Base-by-base conservation (phyloP, 2,888 invertebrate genomes). In the Cheilosia vulpina region DNA sequence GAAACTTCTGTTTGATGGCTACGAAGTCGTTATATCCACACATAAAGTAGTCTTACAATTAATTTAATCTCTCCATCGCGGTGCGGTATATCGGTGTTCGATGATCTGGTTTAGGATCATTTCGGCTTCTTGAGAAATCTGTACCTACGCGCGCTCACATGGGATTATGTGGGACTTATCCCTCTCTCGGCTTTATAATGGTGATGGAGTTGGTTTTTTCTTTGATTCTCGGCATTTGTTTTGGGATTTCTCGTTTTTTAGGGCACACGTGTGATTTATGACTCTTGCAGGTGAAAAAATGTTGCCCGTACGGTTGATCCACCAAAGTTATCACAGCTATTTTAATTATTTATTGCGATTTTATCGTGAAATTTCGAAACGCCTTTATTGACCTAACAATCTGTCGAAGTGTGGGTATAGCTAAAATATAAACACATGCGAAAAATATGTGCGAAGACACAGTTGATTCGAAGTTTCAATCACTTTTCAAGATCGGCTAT, bases 1-100 rank as follows among this genome's bases (percentile, higher is more conserved):
- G 84, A 71, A 84, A 84, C 84, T 84, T 84, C 84, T 84, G 84
- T 84, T 84, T 84, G 84, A 84, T 80, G 69, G 71, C 71, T 80
- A 60, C 65, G 69, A 71, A 84, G 79, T 84, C 75, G 79, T 79
- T 80, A 65, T 80, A 80, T 80, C 80, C 84, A 79, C 63, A 84
- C 69, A 80, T 80, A 80, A 84, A 75, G 75, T 80, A 80, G 84
- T 84, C 80, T 76, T 84, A 84, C 84, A 80, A 84, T 84, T 84
- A 84, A 84, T 84, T 84, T 84, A 76, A 84, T 84, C 84, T 84
- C 41, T 60, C 41, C 73, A 84, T 84, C 84, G 75, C 65, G 31
- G 71, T 72, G 63, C 71, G 57, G 63, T 80, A 60, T 80, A 80
- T 84, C 84, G 69, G 80, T 66, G 66, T 75, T 84, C 75, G 65